Conservation (phyloP, 2,797 vertebrate genomes). For the Saxicola maurus region DNA sequence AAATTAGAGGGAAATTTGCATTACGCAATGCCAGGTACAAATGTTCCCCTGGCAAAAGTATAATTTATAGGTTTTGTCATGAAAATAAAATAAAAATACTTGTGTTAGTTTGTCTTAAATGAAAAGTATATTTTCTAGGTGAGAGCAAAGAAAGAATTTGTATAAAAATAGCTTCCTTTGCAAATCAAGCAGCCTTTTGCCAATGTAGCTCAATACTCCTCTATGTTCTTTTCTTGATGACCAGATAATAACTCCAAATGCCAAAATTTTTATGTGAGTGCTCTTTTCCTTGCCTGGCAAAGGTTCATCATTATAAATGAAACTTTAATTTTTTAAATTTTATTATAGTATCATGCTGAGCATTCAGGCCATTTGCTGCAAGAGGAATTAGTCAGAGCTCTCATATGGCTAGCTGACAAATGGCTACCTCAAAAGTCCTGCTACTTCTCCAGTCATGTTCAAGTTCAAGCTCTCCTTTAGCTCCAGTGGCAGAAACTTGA, state of each 20-base stretch:
- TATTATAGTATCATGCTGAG: background rate
- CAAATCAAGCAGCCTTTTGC: background rate
- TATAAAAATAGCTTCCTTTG: background rate
- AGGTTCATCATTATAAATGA: background rate
- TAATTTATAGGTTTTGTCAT: background rate
- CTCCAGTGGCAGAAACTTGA: background rate
- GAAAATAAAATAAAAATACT: background rate
- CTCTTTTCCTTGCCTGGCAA: background rate
- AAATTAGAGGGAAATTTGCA: background rate
- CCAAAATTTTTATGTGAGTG: background rate
- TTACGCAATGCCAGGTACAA: background rate
- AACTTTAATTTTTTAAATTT: background rate
- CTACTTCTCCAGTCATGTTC: background rate
- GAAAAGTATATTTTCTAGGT: background rate
- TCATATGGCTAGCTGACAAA: background rate
- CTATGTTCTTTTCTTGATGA: background rate
- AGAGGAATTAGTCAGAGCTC: background rate
- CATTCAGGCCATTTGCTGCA: background rate
- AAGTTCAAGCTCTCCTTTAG: background rate
- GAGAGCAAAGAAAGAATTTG: background rate
- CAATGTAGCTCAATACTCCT: background rate
- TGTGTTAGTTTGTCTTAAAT: background rate
- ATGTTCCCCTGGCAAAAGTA: background rate
- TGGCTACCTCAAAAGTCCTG: background rate
- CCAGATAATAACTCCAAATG: background rate